phyloP scores from a whole-genome alignment of 2,797 vertebrate genomes.

The Gymnoscopelus braueri region DNA sequence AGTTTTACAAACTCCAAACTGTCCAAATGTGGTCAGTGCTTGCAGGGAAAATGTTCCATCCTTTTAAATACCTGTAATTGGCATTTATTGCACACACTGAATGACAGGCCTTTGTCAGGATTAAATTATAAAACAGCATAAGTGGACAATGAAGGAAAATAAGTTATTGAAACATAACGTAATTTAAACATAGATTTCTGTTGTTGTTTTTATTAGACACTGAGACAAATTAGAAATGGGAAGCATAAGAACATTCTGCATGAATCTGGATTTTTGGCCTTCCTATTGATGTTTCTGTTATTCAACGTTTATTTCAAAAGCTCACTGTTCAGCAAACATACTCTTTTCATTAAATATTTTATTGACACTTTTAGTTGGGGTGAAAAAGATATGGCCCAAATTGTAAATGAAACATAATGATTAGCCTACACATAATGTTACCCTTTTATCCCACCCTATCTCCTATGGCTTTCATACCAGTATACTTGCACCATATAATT shows the following conservation, averaged over 20 bases:
- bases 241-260: conserved; percentile 2
- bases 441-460: too few species aligned
- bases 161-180: not conserved
- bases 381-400: too few species aligned
- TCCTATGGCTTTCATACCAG: too few species aligned
- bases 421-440: too few species aligned
- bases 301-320: too few species aligned
- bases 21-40: conserved; percentile 65
- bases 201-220: too few species aligned
- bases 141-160: not conserved
- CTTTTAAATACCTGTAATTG: conserved; percentile 56
- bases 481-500: too few species aligned
- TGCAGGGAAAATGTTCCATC: conserved; percentile 50
- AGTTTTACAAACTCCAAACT: conserved; percentile 63
- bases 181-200: not conserved
- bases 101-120: conserved; percentile 9
- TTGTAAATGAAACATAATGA: too few species aligned
- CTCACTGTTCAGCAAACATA: too few species aligned
- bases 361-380: too few species aligned
- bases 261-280: conserved; percentile 12
- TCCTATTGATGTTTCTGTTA: not conserved
- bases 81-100: conserved; percentile 19
- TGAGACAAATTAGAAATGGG: not conserved
- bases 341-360: too few species aligned
- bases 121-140: conserved; percentile 6